Conservation (phyloP, 2,888 invertebrate species). For the Leptopilina drosophilae region DNA sequence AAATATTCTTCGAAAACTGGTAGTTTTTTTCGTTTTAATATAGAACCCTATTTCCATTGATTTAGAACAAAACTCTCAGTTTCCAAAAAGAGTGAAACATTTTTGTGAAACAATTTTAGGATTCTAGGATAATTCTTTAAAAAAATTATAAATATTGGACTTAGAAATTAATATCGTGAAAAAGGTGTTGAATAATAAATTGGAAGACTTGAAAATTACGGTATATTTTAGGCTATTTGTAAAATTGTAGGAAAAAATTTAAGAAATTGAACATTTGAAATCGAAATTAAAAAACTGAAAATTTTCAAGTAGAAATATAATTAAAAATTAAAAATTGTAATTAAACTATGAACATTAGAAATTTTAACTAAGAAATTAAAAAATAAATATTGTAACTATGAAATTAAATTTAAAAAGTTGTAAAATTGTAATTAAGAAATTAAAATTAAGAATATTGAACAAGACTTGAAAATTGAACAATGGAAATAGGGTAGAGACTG, state of each 20-base stretch:
- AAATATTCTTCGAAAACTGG: conserved; percentile 16
- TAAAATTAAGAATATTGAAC: not conserved
- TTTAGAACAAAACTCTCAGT: conserved; percentile 1
- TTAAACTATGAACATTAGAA: no score
- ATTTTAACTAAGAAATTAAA: no score
- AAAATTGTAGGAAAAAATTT: not conserved
- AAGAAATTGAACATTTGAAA: no score
- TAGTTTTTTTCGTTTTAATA: conserved; percentile 2
- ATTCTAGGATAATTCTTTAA: conserved; percentile 11
- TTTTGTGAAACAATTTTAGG: not conserved
- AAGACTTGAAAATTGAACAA: conserved; percentile 5
- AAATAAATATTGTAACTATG: not conserved
- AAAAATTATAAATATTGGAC: conserved; percentile 6
- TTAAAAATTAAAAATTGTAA: no score
- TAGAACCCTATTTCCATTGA: conserved; percentile 13
- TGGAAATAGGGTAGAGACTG: conserved; percentile 36
- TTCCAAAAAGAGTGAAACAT: not conserved
- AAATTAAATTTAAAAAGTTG: not conserved
- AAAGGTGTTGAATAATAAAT: not conserved
- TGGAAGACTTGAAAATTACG: conserved; percentile 7
- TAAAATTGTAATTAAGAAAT: no score
- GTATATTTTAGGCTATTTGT: no score
- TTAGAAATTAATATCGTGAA: not conserved
- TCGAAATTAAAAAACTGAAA: no score
- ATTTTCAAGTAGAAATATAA: no score